Conservation (phyloP, 2,113 vertebrate species). For the Pelecanus crispus region DNA sequence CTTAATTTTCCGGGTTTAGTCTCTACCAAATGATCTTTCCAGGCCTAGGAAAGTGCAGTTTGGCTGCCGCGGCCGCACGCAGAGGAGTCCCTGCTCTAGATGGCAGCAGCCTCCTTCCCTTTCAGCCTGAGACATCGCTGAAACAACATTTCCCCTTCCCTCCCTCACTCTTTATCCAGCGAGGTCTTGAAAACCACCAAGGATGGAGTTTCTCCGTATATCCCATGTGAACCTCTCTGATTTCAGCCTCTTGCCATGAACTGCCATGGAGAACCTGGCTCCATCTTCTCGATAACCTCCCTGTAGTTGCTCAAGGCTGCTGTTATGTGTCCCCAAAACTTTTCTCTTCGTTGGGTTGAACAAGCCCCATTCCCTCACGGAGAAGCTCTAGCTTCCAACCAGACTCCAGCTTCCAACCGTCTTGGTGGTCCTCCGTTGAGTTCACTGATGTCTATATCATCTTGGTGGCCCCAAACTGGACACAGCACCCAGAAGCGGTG, state of each 20-base stretch:
- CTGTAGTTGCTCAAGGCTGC: neutral
- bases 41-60: neutral
- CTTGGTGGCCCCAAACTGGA: neutral
- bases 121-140: neutral
- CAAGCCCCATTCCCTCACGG: neutral
- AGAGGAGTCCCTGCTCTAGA: constrained; percentile 9
- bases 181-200: neutral
- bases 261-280: neutral
- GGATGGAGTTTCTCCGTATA: neutral
- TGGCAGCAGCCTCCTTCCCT: constrained; percentile 50
- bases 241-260: neutral
- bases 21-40: neutral
- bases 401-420: neutral
- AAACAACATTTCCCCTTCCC: neutral
- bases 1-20: neutral
- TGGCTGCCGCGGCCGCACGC: accelerated
- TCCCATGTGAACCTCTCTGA: neutral
- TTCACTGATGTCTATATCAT: accelerated
- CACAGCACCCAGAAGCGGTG: neutral
- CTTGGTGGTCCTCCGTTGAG: neutral
- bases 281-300: neutral
- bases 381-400: neutral
- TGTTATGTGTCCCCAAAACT: neutral
- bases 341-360: neutral
- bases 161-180: neutral